Evolutionary conservation across 2,113 vertebrate species (phyloP).

Genomic region (Cathartes aura): DNA sequence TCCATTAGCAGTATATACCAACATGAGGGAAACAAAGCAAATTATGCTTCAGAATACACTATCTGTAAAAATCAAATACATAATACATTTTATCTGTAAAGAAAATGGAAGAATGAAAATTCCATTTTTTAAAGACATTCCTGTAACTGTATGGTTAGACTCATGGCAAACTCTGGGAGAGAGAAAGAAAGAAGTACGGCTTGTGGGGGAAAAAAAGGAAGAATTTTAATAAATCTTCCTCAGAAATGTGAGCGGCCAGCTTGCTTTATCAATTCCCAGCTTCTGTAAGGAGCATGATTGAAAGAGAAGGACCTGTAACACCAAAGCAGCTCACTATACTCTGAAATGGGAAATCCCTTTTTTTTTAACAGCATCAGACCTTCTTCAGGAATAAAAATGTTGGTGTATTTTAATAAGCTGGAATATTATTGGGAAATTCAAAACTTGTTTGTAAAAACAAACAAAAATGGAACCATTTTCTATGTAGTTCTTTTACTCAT

Average conservation of each 20-base stretch:
- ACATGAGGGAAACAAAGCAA: not conserved
- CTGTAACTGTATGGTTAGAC: not conserved
- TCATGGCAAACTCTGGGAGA: not conserved
- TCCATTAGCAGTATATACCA: not conserved
- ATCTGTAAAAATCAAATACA: not conserved
- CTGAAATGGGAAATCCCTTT: not conserved
- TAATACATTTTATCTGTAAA: not conserved
- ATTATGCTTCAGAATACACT: not conserved
- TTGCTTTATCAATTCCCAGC: not conserved
- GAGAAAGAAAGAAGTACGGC: not conserved
- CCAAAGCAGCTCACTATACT: not conserved
- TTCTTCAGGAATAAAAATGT: not conserved
- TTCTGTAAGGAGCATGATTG: not conserved
- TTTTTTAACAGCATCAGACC: not conserved
- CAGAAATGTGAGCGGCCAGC: not conserved
- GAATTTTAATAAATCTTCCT: not conserved
- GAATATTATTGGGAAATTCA: not conserved
- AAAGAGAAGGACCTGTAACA: not conserved
- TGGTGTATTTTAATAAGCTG: not conserved
- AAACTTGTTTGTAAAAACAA: not conserved
- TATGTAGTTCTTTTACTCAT: not conserved
- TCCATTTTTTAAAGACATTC: not conserved
- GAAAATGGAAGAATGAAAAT: not conserved
- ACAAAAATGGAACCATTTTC: not conserved
- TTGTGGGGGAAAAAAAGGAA: not conserved